Percentiles rank a stretch among this genome's conserved stretches.
Evolutionary conservation across 53 echinoderm and acorn worm species (phyloP).

Genomic region (Actinopyga echinites): DNA sequence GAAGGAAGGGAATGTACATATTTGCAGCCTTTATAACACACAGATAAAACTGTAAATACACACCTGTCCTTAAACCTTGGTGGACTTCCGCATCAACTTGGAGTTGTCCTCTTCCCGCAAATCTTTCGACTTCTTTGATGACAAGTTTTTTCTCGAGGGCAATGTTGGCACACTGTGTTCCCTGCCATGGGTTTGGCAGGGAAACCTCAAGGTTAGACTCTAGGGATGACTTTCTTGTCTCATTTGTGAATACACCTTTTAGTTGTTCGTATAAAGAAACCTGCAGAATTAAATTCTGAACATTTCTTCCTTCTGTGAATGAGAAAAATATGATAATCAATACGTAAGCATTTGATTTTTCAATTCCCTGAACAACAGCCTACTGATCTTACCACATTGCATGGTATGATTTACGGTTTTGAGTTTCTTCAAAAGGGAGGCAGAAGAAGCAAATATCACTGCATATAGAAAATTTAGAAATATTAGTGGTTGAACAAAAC

Average conservation of each 20-base stretch:
- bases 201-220: neutral
- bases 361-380: too few relatives aligned
- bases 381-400: too few relatives aligned
- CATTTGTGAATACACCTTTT: neutral
- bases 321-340: too few relatives aligned
- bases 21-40: neutral
- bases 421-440: too few relatives aligned
- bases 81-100: neutral
- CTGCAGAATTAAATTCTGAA: neutral
- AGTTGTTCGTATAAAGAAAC: neutral
- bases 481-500: too few relatives aligned
- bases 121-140: neutral
- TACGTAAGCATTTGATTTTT: too few relatives aligned
- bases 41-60: neutral
- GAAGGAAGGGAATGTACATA: too few relatives aligned
- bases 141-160: neutral
- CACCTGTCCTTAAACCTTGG: neutral
- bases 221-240: neutral
- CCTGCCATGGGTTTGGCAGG: slow-evolving; percentile 12
- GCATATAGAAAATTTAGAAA: too few relatives aligned
- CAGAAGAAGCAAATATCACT: too few relatives aligned
- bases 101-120: neutral
- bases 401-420: too few relatives aligned
- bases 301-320: neutral
- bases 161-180: neutral